A percentile compares a stretch with the other conserved stretches of the same genome.
Evolutionary conservation across 2,888 invertebrate species (phyloP).

Genomic region (Entomobrya proxima): DNA sequence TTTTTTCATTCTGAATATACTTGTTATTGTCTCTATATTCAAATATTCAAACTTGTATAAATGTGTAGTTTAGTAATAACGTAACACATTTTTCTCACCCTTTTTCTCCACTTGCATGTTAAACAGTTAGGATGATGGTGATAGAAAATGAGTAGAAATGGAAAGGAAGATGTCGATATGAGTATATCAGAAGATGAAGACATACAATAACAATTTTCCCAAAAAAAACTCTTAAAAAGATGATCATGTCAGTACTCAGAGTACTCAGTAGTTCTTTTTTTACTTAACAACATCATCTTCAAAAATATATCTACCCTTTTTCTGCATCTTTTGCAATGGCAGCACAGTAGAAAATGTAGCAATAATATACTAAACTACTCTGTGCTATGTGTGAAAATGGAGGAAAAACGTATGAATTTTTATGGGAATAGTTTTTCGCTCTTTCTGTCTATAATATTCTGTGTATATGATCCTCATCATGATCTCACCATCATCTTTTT

Average conservation of each 20-base stretch:
- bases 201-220: slow-evolving; percentile 14
- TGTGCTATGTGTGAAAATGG: too few relatives aligned
- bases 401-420: slow-evolving; percentile 50
- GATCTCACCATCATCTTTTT: too few relatives aligned
- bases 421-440: slow-evolving; percentile 33
- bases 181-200: background rate
- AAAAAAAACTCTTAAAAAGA: too few relatives aligned
- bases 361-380: too few relatives aligned
- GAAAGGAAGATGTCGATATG: background rate
- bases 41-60: too few relatives aligned
- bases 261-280: background rate
- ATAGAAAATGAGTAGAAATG: background rate
- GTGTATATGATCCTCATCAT: too few relatives aligned
- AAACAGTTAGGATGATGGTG: background rate
- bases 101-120: background rate
- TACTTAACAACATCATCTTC: background rate
- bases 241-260: background rate
- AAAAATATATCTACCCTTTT: background rate
- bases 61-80: too few relatives aligned
- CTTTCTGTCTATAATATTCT: background rate
- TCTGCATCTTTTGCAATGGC: too few relatives aligned
- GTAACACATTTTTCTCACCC: background rate
- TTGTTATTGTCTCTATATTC: too few relatives aligned
- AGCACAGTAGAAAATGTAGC: too few relatives aligned
- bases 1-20: too few relatives aligned